phyloP scores from a whole-genome alignment of 1,140 invertebrate genomes.

The Eriosoma lanigerum region DNA sequence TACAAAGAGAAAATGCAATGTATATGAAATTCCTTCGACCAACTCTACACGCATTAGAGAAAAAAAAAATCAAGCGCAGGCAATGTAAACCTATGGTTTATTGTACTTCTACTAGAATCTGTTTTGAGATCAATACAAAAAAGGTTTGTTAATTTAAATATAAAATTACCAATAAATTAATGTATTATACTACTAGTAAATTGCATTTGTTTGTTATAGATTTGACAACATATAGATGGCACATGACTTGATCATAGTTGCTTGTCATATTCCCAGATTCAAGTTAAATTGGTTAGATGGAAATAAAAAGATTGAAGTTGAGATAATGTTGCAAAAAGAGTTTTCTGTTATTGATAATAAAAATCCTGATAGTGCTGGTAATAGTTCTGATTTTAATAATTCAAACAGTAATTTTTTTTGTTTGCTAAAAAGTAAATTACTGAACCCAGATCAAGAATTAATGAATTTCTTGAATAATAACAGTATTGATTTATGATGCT shows the following conservation, averaged over 20 bases:
- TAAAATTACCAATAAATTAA: background rate
- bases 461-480: background rate
- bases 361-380: too few species aligned
- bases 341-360: too few species aligned
- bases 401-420: too few species aligned
- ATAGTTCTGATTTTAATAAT: too few species aligned
- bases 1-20: too few species aligned
- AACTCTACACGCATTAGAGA: background rate
- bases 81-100: background rate
- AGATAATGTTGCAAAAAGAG: too few species aligned
- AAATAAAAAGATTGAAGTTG: too few species aligned
- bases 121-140: background rate
- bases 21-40: too few species aligned
- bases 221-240: background rate
- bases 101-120: background rate
- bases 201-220: background rate
- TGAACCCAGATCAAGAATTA: too few species aligned
- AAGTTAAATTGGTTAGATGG: background rate
- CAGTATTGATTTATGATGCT: background rate
- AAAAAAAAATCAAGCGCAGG: background rate
- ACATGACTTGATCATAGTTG: background rate
- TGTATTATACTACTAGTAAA: background rate
- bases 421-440: too few species aligned
- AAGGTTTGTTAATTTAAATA: background rate
- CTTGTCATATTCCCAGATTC: background rate